phyloP scores from a whole-genome alignment of 2,888 invertebrate genomes.

The Syrista parreyssii region DNA sequence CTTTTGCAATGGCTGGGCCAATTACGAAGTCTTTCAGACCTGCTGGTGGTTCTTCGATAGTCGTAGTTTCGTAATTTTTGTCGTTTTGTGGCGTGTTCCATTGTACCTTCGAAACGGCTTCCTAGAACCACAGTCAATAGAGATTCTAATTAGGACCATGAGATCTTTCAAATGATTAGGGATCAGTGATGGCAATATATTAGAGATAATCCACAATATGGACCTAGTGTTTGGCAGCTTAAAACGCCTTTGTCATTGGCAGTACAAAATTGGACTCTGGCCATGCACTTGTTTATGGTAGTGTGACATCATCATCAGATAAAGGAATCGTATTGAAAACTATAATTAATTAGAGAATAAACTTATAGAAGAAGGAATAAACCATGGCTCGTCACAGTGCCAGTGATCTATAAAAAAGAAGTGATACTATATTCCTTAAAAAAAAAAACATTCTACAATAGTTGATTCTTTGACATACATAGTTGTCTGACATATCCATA shows the following conservation, averaged over 20 bases:
- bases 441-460: background rate
- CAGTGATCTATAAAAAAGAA: background rate
- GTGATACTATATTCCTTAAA: background rate
- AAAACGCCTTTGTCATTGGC: background rate
- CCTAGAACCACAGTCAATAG: slow-evolving; percentile 57
- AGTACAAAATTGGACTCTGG: background rate
- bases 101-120: slow-evolving; percentile 71
- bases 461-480: background rate
- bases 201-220: background rate
- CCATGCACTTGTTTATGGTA: background rate
- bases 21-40: slow-evolving; percentile 73
- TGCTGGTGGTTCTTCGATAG: slow-evolving; percentile 65
- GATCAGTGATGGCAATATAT: background rate
- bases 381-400: background rate
- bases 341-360: background rate
- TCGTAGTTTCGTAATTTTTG: slow-evolving; percentile 62
- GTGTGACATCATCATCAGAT: background rate
- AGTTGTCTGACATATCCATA: slow-evolving; percentile 48
- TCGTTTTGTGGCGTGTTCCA: slow-evolving; percentile 68
- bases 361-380: background rate
- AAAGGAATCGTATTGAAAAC: background rate
- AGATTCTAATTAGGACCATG: background rate
- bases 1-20: slow-evolving; percentile 81
- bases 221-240: background rate
- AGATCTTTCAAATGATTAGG: background rate